A percentile compares a stretch with the other conserved stretches of the same genome.
These are phyloP conservation scores for Chamaetylas fuelleborni DNA, from an alignment of 2,113 vertebrate genomes.

Conservation along the genomic window DNA sequence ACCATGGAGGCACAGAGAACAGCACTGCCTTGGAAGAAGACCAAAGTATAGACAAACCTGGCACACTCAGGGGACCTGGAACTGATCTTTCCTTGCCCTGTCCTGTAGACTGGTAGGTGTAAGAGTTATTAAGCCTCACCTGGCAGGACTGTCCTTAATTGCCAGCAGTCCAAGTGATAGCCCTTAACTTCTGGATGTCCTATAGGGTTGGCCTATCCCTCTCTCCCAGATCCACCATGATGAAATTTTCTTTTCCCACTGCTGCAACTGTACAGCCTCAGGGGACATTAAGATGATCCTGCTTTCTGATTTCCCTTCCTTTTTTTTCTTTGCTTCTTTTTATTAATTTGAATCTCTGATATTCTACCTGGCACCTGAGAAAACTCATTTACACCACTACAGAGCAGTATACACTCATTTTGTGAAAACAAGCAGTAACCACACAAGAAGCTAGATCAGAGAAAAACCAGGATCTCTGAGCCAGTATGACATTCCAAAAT, in stretches of 20 bases:
- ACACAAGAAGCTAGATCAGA: neutral
- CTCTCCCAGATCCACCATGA: neutral
- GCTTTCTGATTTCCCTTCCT: neutral
- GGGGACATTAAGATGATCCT: neutral
- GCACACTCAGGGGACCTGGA: neutral
- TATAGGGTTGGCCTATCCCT: neutral
- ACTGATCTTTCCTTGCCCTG: neutral
- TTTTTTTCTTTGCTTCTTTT: neutral
- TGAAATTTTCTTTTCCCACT: neutral
- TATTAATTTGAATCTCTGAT: neutral
- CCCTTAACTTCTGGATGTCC: neutral
- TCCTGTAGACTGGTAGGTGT: neutral
- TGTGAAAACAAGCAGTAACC: neutral
- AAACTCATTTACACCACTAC: neutral
- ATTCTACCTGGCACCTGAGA: neutral
- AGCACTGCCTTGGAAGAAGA: neutral
- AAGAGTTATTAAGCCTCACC: neutral
- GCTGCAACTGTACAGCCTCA: neutral
- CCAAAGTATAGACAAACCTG: neutral
- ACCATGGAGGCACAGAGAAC: neutral
- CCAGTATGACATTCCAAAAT: neutral
- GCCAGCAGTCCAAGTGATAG: neutral
- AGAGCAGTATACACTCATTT: neutral
- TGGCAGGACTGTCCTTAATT: neutral
- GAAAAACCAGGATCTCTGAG: neutral